Conservation (phyloP, 1,140 invertebrate species). For the Aradophagus sp. region DNA sequence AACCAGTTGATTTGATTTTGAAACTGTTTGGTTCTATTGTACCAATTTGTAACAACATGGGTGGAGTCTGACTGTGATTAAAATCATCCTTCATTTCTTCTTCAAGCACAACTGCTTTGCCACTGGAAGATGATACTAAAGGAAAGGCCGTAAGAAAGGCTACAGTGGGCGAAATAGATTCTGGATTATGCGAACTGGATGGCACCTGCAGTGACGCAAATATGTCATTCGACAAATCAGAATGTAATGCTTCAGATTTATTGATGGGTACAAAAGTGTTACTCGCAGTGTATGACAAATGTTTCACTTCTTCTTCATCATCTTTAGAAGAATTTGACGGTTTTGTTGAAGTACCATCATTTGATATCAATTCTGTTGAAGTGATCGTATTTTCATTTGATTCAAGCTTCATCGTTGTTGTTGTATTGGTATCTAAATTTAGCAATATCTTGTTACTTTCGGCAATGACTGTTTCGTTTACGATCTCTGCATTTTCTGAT, state of each 20-base stretch:
- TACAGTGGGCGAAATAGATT: conserved; percentile 84
- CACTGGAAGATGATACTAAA: conserved; percentile 78
- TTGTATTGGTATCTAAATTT: conserved; percentile 73
- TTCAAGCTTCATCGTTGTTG: conserved; percentile 70
- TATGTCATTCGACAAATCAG: conserved; percentile 83
- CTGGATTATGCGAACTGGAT: conserved; percentile 78
- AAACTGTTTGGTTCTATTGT: conserved; percentile 77
- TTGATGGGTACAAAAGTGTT: conserved; percentile 75
- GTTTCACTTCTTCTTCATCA: conserved; percentile 69
- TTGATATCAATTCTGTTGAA: too few species aligned
- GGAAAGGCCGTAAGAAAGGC: conserved; percentile 86
- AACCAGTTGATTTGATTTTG: conserved; percentile 63
- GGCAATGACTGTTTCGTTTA: conserved; percentile 44
- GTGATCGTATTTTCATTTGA: too few species aligned
- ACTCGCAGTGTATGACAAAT: conserved; percentile 71
- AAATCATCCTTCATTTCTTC: conserved; percentile 76
- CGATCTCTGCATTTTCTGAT: conserved; percentile 51
- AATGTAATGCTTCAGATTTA: conserved; percentile 77
- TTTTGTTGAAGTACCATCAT: too few species aligned
- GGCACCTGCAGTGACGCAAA: conserved; percentile 81
- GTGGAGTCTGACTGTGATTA: conserved; percentile 76
- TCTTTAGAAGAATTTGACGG: too few species aligned
- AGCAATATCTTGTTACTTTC: conserved; percentile 70
- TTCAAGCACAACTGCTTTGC: conserved; percentile 77
- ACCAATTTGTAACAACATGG: conserved; percentile 79